These are phyloP conservation scores for Cremastinae sp. DNA, from an alignment of 2,888 invertebrate species.

Conservation along the genomic window DNA sequence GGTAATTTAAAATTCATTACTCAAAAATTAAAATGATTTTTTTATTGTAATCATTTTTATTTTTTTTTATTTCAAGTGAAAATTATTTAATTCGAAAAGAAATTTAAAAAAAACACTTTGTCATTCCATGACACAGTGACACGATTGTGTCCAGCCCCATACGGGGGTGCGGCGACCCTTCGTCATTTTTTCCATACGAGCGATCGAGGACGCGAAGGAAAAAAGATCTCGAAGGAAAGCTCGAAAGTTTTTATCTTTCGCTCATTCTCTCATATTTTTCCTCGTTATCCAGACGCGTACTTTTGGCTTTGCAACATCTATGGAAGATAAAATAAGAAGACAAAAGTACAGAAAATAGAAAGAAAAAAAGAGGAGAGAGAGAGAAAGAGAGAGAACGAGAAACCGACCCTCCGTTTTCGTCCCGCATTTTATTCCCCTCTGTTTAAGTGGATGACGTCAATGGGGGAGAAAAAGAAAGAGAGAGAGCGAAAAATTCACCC, in stretches of 20 bases:
- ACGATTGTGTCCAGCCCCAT: conserved; percentile 69
- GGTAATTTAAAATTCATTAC: background rate
- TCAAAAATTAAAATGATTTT: no score
- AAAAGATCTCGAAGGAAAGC: conserved; percentile 12
- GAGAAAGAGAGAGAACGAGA: no score
- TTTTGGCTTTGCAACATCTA: conserved; percentile 17
- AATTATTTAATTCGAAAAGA: conserved; percentile 1
- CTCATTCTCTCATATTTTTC: conserved; percentile 12
- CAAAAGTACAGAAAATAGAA: no score
- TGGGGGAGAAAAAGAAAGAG: conserved; percentile 13
- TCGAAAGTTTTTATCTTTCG: background rate
- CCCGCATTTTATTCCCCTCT: conserved; percentile 61
- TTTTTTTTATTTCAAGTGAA: conserved; percentile 4
- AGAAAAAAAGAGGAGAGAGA: no score
- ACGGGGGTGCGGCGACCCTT: conserved; percentile 56
- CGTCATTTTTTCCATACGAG: conserved; percentile 33
- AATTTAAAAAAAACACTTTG: conserved; percentile 40
- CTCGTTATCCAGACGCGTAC: conserved; percentile 47
- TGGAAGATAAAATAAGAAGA: no score
- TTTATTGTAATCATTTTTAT: background rate
- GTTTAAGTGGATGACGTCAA: conserved; percentile 57
- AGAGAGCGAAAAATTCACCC: conserved; percentile 34
- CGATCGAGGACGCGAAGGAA: conserved; percentile 28
- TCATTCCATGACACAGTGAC: conserved; percentile 74
- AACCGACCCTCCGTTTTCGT: conserved; percentile 42